Evolutionary conservation across 2,797 vertebrate species (phyloP), one percentile per base, ranked within the genome.

Genomic region (Pseudochromis fuscus): DNA sequence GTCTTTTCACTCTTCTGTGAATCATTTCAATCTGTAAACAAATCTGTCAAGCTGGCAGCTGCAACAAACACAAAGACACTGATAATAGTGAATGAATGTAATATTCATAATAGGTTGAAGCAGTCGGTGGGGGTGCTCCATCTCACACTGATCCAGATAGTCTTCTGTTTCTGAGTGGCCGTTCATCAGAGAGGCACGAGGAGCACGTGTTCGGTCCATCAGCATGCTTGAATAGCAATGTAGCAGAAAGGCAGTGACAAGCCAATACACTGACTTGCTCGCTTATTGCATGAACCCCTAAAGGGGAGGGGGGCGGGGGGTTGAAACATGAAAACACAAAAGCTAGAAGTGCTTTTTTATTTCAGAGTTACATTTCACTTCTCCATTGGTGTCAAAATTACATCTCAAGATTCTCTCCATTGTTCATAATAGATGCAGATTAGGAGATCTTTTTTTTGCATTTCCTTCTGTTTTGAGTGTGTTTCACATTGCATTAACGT

Each of bases 401-500:
- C 62, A 63, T 57, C 35, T 49, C 28, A 19, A 48, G n/a, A 40
- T 37, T 71, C 31, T 16, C 30, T 38, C 69, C 38, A 31, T 83
- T 83, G 77, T 75, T 79, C 66, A 73, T 53, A 64, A 60, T 48
- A 70, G 75, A 83, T 68, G 59, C 42, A 77, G 53, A 83, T 75
- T 46, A 77, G 62, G 57, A 67, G 68, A 78, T 49, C 0, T 59
- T 75, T 66, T 61, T 81, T 71, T 63, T 69, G 55, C 38, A 67
- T 71, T 80, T 75, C 53, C 53, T 33, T 66, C n/a, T 82, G 73
- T 87, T 87, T 85, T 80, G 70, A 87, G 85, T 66, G 56, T 24
- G 38, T 86, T 91, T 93, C 90, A 90, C 85, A 77, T 84, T 85
- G 89, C 79, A 92, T 94, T 87, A 93, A 67, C 79, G 70, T 93